phyloP scores from a whole-genome alignment of 64 coral and sea anemone genomes.

The Dendronephthya gigantea region DNA sequence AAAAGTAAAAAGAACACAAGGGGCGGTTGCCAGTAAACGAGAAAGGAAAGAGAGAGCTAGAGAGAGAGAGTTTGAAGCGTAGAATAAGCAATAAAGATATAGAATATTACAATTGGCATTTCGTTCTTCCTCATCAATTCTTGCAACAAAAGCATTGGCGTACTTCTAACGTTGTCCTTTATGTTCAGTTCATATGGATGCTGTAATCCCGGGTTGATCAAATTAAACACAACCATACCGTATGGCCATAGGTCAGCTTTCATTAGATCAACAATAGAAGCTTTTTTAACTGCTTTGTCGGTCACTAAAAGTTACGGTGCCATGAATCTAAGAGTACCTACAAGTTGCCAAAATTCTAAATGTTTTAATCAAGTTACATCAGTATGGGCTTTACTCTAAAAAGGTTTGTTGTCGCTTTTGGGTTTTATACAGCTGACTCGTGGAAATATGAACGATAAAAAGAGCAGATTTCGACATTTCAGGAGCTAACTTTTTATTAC shows the following conservation, averaged over 20 bases:
- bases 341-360: not conserved
- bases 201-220: not conserved
- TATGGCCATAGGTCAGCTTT: not conserved
- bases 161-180: not conserved
- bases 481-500: not conserved
- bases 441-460: not conserved
- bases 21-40: no score
- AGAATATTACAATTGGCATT: not conserved
- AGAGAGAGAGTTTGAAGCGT: no score
- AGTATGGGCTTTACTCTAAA: not conserved
- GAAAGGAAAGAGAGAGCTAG: no score
- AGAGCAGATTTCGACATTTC: not conserved
- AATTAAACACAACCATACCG: constrained; percentile 8
- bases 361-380: not conserved
- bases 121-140: not conserved
- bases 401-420: not conserved
- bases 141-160: not conserved
- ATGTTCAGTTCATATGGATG: not conserved
- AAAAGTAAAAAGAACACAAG: no score
- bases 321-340: not conserved
- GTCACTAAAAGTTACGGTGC: not conserved
- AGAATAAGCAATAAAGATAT: no score
- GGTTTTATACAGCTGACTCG: not conserved
- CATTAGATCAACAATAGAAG: not conserved
- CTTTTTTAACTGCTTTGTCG: not conserved